Evolutionary conservation across 2,113 vertebrate species (phyloP), one percentile per base, ranked within the genome.

Genomic region (Apteryx mantelli): DNA sequence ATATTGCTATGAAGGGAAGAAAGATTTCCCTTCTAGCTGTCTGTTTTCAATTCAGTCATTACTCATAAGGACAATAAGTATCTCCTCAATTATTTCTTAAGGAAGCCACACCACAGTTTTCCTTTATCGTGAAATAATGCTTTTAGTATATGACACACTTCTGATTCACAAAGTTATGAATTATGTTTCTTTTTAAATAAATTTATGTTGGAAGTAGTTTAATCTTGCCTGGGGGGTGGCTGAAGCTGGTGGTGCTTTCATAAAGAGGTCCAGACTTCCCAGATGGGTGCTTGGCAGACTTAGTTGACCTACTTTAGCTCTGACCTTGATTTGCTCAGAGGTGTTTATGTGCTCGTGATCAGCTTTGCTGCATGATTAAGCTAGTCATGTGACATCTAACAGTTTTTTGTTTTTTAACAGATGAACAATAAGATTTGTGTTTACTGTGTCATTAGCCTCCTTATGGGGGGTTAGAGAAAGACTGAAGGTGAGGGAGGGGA

Each of bases 271-370:
- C 94, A 88, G 91, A 50, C 82, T 97, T 44, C 71, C 56, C 7
- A 22, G 81, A 61, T 96, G 86, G 89, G 83, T 93, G 96, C 94
- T 94, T 94, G 65, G 94, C 94, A 95, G 58, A 26, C 4, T 34
- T 56, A 66, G 91, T 20, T 97, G 97, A 98, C 98, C 98, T 98
- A 97, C 97, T 98, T 98, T 92, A 56, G 89, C 50, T 79, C 69
- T 98, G 98, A 98, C 98, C 98, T 98, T 98, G 97, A 97, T 98
- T 98, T 97, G 93, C 90, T 95, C 89, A 40, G 94, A 96, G 94
- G 53, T 56, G 74, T 96, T 93, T 93, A 63, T 88, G 84, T 78
- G 48, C 94, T 96, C 91, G 11, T 96, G 96, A 97, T 97, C 96
- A 96, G 96, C 94, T 97, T 97, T 96, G 89, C 95, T 97, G 95